Percentiles rank a stretch among this genome's conserved stretches.
Conservation (phyloP, 2,797 vertebrate species). For the Heliangelus exortis region DNA sequence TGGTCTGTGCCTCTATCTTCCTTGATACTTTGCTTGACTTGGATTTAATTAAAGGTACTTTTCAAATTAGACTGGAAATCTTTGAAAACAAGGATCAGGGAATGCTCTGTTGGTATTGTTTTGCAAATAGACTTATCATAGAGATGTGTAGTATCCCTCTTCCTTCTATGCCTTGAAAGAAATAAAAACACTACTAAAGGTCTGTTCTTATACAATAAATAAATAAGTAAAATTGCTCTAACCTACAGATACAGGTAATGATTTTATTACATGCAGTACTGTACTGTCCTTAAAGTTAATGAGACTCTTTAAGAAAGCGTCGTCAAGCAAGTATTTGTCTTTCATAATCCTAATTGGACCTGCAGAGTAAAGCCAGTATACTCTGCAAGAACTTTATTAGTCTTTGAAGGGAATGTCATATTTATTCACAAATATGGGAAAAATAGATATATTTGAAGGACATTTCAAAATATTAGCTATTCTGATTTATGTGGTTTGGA, state of each 20-base stretch:
- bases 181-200: background rate
- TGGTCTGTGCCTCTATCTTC: background rate
- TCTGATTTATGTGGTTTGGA: background rate
- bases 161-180: background rate
- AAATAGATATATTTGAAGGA: background rate
- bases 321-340: background rate
- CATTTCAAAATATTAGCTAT: background rate
- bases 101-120: rapidly evolving
- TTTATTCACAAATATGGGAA: background rate
- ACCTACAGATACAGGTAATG: background rate
- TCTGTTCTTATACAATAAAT: background rate
- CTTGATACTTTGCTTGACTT: background rate
- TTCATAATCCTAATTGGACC: background rate
- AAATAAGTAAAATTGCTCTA: background rate
- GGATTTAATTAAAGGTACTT: background rate
- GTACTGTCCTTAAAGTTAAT: background rate
- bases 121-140: background rate
- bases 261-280: background rate
- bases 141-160: rapidly evolving
- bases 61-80: background rate
- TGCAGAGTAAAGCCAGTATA: background rate
- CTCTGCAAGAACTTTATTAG: background rate
- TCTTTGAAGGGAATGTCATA: background rate
- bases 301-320: background rate
- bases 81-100: background rate